Evolutionary conservation across 2,888 invertebrate genomes (phyloP), one percentile per base, ranked within the genome.

Genomic region (Apodemia hepburni): DNA sequence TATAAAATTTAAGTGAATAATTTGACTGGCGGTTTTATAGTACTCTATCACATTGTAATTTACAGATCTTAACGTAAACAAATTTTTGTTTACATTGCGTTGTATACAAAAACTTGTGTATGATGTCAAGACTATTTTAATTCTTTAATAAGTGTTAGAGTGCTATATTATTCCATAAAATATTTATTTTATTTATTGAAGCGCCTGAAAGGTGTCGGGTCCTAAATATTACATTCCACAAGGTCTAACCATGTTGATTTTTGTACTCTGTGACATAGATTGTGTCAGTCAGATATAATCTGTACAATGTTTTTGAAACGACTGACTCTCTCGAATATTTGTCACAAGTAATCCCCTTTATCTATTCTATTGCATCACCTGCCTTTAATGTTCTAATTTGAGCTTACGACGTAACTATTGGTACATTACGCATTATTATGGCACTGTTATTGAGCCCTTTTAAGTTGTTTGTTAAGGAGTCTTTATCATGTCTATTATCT

Each of bases 151-250:
- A 5, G 22, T 51, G 18, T 51, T 51, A 51, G 4, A 22, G 51
- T 51, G 9, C 18, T 51, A 51, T 51, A 22, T 51, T 51, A 51
- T 22, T 51, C 22, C 12, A 51, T 22, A 51, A 51, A 22, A 54
- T 63, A 59, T 60, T 64, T 61, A 63, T 47, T 51, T 62, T 69
- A 70, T 79, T 71, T 77, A 71, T 73, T 77, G 81, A 81, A 77
- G 82, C 87, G 82, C 90, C 91, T 91, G 85, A 82, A 88, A 91
- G 91, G 90, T 89, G 88, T 89, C 87, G 84, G 88, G 87, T 88
- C 83, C 79, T 82, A 79, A 78, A 74, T 75, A 82, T 82, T 85
- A 90, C 91, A 91, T 90, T 91, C 91, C 91, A 91, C 82, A 78
- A 84, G 88, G 89, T 89, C 70, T 79, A 81, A 89, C 90, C 89